Evolutionary conservation across 64 coral and sea anemone genomes (phyloP).

Genomic region (Anthopleura sola): DNA sequence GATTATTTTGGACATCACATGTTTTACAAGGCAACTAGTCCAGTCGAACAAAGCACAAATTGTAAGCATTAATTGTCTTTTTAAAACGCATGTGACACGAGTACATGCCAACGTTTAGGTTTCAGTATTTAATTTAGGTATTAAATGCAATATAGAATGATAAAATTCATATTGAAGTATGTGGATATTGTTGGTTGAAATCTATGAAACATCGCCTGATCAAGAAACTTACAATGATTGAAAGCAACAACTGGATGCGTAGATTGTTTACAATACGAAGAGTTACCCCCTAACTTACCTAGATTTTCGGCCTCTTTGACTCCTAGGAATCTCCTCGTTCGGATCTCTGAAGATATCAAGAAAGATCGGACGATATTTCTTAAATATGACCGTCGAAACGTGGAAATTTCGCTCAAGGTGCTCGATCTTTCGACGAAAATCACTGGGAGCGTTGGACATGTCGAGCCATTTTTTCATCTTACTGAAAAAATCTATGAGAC

Average conservation of each 20-base stretch:
- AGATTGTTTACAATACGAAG: conserved; percentile 7
- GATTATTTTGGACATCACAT: conserved; percentile 56
- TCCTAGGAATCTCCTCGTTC: conserved; percentile 65
- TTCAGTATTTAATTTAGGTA: not conserved
- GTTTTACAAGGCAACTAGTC: conserved; percentile 29
- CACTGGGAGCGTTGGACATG: conserved; percentile 85
- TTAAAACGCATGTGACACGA: conserved; percentile 10
- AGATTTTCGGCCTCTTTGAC: conserved; percentile 86
- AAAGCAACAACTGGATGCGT: not conserved
- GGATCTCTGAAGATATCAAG: conserved; percentile 94
- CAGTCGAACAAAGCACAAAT: not conserved
- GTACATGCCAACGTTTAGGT: not conserved
- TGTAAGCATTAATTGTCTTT: conserved; percentile 4
- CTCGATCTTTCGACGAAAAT: conserved; percentile 97
- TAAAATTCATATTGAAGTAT: not conserved
- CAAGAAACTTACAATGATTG: not conserved
- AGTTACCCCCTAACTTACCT: conserved; percentile 55
- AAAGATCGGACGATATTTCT: conserved; percentile 95
- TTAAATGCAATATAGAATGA: not conserved
- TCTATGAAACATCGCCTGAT: not conserved
- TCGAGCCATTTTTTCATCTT: conserved; percentile 99
- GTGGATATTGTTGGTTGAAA: not conserved
- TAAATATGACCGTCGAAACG: conserved; percentile 95
- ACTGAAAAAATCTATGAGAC: conserved; percentile 96
- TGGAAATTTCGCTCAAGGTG: conserved; percentile 92